Conservation (phyloP, 1,140 invertebrate genomes). For the Hypothenemus hampei region DNA sequence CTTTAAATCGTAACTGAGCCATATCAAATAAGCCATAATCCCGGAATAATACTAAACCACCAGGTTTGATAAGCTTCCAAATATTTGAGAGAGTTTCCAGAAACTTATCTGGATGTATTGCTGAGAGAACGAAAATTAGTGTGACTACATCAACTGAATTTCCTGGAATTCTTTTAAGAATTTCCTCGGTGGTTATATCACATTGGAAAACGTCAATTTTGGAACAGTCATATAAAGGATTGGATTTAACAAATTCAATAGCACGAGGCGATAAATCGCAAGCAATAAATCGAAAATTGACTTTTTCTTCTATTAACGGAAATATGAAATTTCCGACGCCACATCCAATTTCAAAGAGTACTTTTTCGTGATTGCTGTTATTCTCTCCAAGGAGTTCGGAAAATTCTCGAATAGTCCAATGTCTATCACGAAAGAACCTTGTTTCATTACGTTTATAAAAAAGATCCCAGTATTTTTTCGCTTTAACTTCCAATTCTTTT, state of each 20-base stretch:
- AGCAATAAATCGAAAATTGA: slow-evolving; percentile 73
- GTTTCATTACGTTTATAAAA: slow-evolving; percentile 95
- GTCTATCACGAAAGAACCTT: slow-evolving; percentile 93
- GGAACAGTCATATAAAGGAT: slow-evolving; percentile 57
- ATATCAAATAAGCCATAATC: slow-evolving; percentile 99
- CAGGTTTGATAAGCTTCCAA: slow-evolving; percentile 65
- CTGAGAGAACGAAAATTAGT: slow-evolving; percentile 95
- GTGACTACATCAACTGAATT: slow-evolving; percentile 75
- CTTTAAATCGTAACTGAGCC: slow-evolving; percentile 90
- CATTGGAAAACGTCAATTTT: slow-evolving; percentile 72
- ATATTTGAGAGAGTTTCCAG: slow-evolving; percentile 63
- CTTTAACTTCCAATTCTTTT: slow-evolving; percentile 76
- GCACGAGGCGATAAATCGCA: slow-evolving; percentile 94
- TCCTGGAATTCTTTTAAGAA: slow-evolving; percentile 52
- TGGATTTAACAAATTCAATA: slow-evolving; percentile 76
- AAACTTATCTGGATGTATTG: slow-evolving; percentile 85
- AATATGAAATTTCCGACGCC: slow-evolving; percentile 97
- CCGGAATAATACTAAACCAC: slow-evolving; percentile 82
- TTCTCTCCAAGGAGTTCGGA: slow-evolving; percentile 61
- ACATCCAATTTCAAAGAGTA: slow-evolving; percentile 87
- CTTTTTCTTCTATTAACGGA: slow-evolving; percentile 79
- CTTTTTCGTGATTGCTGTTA: slow-evolving; percentile 40
- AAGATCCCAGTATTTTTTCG: slow-evolving; percentile 92
- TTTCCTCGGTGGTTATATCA: slow-evolving; percentile 61
- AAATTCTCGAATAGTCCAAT: slow-evolving; percentile 96